These are phyloP conservation scores for Xanthia icteritia DNA, from an alignment of 2,888 invertebrate genomes.

Conservation along the genomic window DNA sequence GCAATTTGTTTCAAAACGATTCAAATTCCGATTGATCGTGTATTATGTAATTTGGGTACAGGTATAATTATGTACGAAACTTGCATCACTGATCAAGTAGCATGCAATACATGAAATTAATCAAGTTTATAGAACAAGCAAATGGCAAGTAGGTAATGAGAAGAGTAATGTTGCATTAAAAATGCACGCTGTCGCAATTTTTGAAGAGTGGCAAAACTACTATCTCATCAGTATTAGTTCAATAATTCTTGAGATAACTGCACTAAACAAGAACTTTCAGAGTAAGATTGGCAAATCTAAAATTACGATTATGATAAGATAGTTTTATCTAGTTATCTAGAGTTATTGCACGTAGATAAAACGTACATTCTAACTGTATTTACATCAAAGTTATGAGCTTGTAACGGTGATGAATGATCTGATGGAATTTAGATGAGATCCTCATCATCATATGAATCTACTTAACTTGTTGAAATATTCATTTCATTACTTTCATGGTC, in stretches of 20 bases:
- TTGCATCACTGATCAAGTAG: constrained; percentile 16
- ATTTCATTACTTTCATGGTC: neutral
- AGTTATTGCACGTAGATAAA: neutral
- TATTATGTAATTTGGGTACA: neutral
- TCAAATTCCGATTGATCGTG: too few relatives aligned
- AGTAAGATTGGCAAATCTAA: constrained; percentile 38
- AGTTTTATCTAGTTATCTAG: neutral
- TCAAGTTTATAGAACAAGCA: neutral
- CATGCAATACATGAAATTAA: neutral
- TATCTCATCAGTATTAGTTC: neutral
- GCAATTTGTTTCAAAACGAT: too few relatives aligned
- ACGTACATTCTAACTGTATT: neutral
- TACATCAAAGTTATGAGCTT: constrained; percentile 15
- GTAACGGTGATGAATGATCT: constrained; percentile 1
- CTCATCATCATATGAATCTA: neutral
- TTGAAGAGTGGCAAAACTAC: neutral
- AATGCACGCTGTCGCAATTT: neutral
- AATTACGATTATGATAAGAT: constrained; percentile 4
- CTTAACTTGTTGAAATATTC: neutral
- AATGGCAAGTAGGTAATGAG: neutral
- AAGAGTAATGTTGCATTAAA: neutral
- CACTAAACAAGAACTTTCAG: neutral
- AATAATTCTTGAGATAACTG: constrained; percentile 22
- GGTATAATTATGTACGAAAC: neutral
- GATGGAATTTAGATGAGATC: neutral